Base-by-base conservation (phyloP, 2,113 vertebrate genomes). In the Dolichallabes microphthalmus region DNA sequence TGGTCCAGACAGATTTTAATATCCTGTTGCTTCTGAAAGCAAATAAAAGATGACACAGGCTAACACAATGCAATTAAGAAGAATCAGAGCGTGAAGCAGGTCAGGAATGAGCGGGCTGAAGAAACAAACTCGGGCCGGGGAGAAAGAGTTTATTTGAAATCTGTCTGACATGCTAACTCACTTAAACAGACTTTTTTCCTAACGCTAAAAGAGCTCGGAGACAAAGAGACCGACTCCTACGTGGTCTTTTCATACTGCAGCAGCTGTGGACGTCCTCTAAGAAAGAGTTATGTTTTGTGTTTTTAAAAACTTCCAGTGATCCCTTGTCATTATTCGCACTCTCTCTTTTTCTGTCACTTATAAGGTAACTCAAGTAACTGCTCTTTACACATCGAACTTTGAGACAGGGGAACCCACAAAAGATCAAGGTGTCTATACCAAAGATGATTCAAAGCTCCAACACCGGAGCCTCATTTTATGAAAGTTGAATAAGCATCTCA, bases 1-100 rank as follows among this genome's bases (percentile, higher is more conserved):
- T 82, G 88, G 75, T 78, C 80, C 85, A 80, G 76, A 57, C 82
- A 85, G 88, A 87, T 82, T 85, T 85, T 89, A 89, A 89, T 89
- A 89, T 89, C 84, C 88, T 86, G 86, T 82, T 79, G 57, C 83
- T 74, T 85, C 57, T 77, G 79, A 78, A 81, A 84, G 82, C 71
- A 78, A 86, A 82, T 57, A 76, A 53, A 86, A 86, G 55, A 84
- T 32, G 78, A 82, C 85, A 55, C n/a, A n/a, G 27, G 27, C 78
- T 39, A 35, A 75, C 55, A 81, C 57, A 61, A 32, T 27, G 30
- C 68, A 86, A 86, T 86, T 75, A 81, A 77, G 57, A 55, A 55
- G 55, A 77, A 83, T 57, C 83, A 64, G 73, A 76, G 82, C 63
- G 66, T 73, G 82, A 84, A 57, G 71, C 30, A 39, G 74, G 60